These are phyloP conservation scores for Trichacis sp. DNA, from an alignment of 2,888 invertebrate genomes.

Conservation along the genomic window DNA sequence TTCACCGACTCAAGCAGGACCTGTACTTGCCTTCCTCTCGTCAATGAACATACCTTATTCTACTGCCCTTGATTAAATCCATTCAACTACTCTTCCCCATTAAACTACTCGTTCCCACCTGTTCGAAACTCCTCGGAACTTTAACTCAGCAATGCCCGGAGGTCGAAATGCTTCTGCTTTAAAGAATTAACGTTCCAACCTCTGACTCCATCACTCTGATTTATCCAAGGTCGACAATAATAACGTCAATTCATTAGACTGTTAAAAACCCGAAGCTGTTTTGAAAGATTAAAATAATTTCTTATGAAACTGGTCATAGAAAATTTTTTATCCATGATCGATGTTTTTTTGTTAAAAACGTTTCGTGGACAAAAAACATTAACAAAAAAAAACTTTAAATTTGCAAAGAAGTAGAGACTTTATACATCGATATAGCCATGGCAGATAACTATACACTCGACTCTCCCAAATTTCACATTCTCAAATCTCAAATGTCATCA, in stretches of 20 bases:
- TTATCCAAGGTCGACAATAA: constrained; percentile 34
- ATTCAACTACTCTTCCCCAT: constrained; percentile 15
- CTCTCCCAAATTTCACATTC: no score
- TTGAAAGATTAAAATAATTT: no score
- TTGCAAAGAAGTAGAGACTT: no score
- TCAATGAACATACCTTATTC: constrained; percentile 26
- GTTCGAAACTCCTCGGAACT: constrained; percentile 36
- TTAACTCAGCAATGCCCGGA: constrained; percentile 31
- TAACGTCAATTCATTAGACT: constrained; percentile 26
- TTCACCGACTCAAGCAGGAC: neutral
- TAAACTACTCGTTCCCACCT: constrained; percentile 32
- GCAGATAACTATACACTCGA: no score
- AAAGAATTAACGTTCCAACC: constrained; percentile 23
- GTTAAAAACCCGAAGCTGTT: no score
- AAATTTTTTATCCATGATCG: no score
- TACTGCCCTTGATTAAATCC: constrained; percentile 29
- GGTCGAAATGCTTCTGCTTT: constrained; percentile 30
- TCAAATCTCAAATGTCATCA: no score
- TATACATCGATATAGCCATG: no score
- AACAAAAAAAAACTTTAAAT: no score
- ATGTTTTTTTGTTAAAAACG: no score
- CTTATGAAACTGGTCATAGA: no score
- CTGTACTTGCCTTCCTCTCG: constrained; percentile 10
- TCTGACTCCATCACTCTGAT: constrained; percentile 21
- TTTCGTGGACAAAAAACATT: no score